Base-by-base conservation (phyloP, 2,113 vertebrate species). In the Sinosuthora webbiana region DNA sequence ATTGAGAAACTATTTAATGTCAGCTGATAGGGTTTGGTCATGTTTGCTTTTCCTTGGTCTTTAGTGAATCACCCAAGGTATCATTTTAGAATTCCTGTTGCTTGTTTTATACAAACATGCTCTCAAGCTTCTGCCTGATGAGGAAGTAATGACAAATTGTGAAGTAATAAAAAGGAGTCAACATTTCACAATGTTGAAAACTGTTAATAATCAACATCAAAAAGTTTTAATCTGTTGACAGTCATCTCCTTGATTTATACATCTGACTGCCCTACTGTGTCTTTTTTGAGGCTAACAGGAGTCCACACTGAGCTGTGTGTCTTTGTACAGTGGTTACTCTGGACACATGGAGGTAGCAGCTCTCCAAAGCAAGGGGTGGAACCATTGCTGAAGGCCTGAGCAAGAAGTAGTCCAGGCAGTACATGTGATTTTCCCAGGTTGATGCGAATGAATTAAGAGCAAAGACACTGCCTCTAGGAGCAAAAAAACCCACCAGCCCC, bases 141-240 rank as follows among this genome's bases (percentile, higher is more conserved):
- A 68, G 85, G 64, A 93, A 94, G 63, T 73, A 73, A 87, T 63
- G 73, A 87, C 63, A 89, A 73, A 83, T 92, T 84, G 73, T 87
- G 68, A 33, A 89, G 53, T 83, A 93, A 91, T 93, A 73, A 92
- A 89, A 71, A 74, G 63, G 25, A 71, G 53, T 59, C 71, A 93
- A 67, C 22, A 75, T 79, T 91, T 87, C 39, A 71, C 57, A 82
- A 57, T 74, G 60, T 69, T 90, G 68, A 88, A 94, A 92, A 93
- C 53, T 90, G 44, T 86, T 92, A 90, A 93, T 90, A 87, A 81
- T 83, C 74, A 89, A 89, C 93, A 95, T 74, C 41, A 89, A 90
- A 94, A 88, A 33, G 25, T 53, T 93, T 80, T 86, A 65, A 86
- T 88, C 82, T 77, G 59, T 81, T 93, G 78, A 95, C 25, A 89